These are phyloP conservation scores for Rhodeus uyekii DNA, from an alignment of 2,797 vertebrate species.

Conservation along the genomic window DNA sequence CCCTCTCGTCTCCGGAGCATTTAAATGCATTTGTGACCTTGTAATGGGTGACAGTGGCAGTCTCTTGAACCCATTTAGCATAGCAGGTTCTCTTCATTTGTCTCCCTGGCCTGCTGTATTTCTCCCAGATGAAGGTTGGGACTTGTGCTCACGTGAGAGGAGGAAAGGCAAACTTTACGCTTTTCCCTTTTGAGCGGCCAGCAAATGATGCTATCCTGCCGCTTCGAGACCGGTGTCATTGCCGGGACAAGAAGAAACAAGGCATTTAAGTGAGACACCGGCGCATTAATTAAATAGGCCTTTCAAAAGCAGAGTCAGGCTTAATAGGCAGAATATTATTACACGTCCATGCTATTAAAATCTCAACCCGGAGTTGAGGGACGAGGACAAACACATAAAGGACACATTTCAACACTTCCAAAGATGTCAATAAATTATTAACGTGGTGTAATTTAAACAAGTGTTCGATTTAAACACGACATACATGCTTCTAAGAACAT, in stretches of 20 bases:
- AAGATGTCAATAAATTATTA: constrained; percentile 25
- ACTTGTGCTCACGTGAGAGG: constrained; percentile 47
- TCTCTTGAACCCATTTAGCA: constrained; percentile 87
- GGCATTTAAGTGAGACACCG: constrained; percentile 65
- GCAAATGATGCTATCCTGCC: constrained; percentile 49
- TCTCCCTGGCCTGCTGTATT: constrained; percentile 59
- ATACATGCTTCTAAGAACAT: background rate
- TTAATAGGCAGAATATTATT: constrained; percentile 66
- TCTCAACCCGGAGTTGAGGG: constrained; percentile 56
- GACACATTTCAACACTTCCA: background rate
- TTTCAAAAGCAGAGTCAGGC: constrained; percentile 60
- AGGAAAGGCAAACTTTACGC: constrained; percentile 18
- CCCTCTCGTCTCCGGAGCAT: constrained; percentile 69
- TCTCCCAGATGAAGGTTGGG: constrained; percentile 59
- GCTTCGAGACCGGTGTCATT: constrained; percentile 39
- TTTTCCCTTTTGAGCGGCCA: constrained; percentile 30
- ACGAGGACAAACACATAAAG: constrained; percentile 10
- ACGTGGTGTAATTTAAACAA: background rate
- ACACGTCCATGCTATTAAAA: constrained; percentile 51
- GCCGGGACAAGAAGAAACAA: constrained; percentile 64
- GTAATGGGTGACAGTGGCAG: constrained; percentile 82
- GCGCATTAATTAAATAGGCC: constrained; percentile 64
- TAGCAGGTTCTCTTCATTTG: constrained; percentile 74
- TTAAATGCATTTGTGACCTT: constrained; percentile 88
- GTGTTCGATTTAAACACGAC: background rate